Conservation (phyloP, 2,888 invertebrate species). For the Hirtodrosophila alboralis region DNA sequence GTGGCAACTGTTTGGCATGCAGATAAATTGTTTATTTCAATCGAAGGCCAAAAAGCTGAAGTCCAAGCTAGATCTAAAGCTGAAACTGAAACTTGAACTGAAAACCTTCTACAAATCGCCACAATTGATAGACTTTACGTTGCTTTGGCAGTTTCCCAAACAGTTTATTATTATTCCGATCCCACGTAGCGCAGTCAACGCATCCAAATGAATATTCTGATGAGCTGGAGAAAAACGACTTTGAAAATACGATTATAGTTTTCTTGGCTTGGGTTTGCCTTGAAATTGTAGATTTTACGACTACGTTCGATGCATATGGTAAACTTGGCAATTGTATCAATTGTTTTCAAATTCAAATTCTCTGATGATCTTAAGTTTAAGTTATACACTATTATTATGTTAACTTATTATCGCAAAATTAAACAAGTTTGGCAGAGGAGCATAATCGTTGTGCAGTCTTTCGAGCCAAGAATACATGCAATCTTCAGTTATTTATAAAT, state of each 20-base stretch:
- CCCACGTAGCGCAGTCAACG: constrained; percentile 23
- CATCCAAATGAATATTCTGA: constrained; percentile 34
- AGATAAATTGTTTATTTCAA: constrained; percentile 48
- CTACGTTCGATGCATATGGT: no score
- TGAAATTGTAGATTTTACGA: constrained; percentile 12
- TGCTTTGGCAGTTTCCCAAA: constrained; percentile 26
- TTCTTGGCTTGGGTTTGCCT: constrained; percentile 1
- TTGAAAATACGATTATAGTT: constrained; percentile 25
- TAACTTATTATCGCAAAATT: no score
- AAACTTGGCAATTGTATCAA: no score
- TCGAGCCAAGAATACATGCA: no score
- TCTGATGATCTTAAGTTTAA: no score
- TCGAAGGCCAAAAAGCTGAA: constrained; percentile 8
- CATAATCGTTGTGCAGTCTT: no score
- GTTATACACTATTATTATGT: no score
- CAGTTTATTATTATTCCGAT: constrained; percentile 41
- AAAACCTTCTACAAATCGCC: constrained; percentile 29
- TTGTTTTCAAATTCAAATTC: no score
- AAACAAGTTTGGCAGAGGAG: no score
- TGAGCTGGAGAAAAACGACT: constrained; percentile 18
- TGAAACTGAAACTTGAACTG: no score
- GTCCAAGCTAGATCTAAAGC: neutral
- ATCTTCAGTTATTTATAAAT: no score
- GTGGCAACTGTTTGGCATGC: constrained; percentile 46
- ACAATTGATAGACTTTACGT: constrained; percentile 63